These are phyloP conservation scores for Brachystomella parvula DNA, from an alignment of 1,140 invertebrate species.

Conservation along the genomic window DNA sequence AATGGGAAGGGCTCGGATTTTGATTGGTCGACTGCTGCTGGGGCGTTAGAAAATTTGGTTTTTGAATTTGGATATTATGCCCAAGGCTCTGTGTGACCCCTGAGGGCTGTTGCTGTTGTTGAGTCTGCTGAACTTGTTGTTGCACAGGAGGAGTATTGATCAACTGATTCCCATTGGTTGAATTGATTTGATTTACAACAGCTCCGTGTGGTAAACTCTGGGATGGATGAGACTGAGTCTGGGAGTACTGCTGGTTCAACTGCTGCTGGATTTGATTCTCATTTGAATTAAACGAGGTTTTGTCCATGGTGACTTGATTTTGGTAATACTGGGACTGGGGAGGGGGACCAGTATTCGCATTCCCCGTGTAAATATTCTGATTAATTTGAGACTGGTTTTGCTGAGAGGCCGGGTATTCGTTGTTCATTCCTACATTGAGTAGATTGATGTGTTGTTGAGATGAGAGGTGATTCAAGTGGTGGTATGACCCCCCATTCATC, in stretches of 20 bases:
- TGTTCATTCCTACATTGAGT: too few species aligned
- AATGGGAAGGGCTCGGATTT: background rate
- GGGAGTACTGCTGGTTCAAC: background rate
- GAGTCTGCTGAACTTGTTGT: conserved; percentile 13
- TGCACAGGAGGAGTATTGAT: background rate
- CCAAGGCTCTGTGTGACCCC: conserved; percentile 2
- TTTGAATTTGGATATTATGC: background rate
- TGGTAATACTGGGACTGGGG: too few species aligned
- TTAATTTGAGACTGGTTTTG: too few species aligned
- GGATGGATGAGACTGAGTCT: background rate
- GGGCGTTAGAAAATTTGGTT: background rate
- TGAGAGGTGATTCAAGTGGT: conserved; percentile 11
- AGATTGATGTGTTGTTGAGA: too few species aligned
- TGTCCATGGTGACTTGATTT: too few species aligned
- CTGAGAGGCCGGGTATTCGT: too few species aligned
- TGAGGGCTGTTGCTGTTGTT: conserved; percentile 14
- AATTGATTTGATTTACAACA: background rate
- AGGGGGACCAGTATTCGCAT: too few species aligned
- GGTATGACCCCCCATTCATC: background rate
- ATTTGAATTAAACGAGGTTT: background rate
- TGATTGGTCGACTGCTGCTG: background rate
- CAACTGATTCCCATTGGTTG: background rate
- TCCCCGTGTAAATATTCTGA: too few species aligned
- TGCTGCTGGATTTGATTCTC: background rate
- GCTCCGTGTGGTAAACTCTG: background rate